Evolutionary conservation across 2,888 invertebrate genomes (phyloP).

Genomic region (Megaustenia siamemsis): DNA sequence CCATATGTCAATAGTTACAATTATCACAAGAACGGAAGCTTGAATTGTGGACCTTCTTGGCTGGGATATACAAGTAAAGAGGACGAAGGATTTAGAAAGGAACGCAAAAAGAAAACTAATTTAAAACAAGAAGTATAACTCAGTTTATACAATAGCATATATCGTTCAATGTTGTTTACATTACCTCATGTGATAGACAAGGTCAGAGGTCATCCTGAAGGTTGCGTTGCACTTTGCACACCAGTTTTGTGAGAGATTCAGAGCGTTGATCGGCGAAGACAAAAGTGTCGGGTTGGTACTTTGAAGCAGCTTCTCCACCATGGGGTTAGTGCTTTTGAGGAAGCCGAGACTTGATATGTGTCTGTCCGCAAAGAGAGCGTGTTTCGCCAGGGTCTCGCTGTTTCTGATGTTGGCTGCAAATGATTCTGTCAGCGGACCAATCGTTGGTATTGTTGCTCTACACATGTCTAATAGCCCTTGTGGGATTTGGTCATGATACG

Average conservation of each 20-base stretch:
- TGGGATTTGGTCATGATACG: slow-evolving; percentile 57
- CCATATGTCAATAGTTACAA: too few relatives aligned
- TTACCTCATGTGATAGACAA: slow-evolving; percentile 94
- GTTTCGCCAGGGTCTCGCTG: slow-evolving; percentile 52
- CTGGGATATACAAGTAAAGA: too few relatives aligned
- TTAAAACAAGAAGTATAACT: not conserved
- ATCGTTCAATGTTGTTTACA: too few relatives aligned
- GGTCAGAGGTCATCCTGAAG: slow-evolving; percentile 97
- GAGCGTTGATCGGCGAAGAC: slow-evolving; percentile 70
- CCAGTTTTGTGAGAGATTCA: slow-evolving; percentile 90
- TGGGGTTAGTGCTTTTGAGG: slow-evolving; percentile 66
- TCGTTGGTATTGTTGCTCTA: slow-evolving; percentile 55
- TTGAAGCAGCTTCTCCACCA: slow-evolving; percentile 77
- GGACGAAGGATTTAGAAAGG: too few relatives aligned
- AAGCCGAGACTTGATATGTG: slow-evolving; percentile 53
- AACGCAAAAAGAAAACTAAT: not conserved
- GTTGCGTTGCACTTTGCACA: slow-evolving; percentile 98
- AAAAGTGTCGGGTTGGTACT: slow-evolving; percentile 86
- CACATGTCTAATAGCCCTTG: slow-evolving; percentile 58
- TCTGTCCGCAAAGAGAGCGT: slow-evolving; percentile 56
- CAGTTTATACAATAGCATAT: too few relatives aligned
- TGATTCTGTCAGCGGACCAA: slow-evolving; percentile 61
- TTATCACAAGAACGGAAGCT: too few relatives aligned
- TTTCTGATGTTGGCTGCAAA: slow-evolving; percentile 60
- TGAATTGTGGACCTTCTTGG: too few relatives aligned